phyloP scores from a whole-genome alignment of 2,113 vertebrate species.

The Macheiramphus alcinus region DNA sequence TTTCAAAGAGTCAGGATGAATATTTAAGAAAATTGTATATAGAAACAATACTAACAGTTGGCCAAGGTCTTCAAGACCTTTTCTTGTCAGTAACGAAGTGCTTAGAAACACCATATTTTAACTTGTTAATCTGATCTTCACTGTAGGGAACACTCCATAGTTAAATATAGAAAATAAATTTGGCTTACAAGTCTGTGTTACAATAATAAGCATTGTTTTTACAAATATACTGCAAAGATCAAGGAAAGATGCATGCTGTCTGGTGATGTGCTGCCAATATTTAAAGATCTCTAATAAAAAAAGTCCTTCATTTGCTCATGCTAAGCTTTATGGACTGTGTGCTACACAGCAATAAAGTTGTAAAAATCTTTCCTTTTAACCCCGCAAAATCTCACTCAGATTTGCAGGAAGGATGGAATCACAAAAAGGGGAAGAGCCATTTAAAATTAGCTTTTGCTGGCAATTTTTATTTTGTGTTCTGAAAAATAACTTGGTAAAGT shows the following conservation, averaged over 20 bases:
- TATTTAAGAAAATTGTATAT: neutral
- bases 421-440: neutral
- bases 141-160: neutral
- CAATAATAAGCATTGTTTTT: neutral
- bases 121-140: neutral
- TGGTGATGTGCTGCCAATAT: neutral
- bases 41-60: neutral
- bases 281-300: neutral
- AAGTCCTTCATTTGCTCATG: neutral
- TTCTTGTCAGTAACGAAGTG: neutral
- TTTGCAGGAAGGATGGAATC: neutral
- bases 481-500: neutral
- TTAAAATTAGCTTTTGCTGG: neutral
- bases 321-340: neutral
- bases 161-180: neutral
- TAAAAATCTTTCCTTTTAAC: neutral
- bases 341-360: neutral
- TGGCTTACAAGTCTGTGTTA: neutral
- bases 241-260: neutral
- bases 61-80: neutral
- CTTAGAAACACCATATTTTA: neutral
- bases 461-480: neutral
- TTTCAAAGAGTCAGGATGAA: neutral
- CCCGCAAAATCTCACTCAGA: neutral
- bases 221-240: neutral